Conservation (phyloP, 2,113 vertebrate species). For the Caretta caretta region DNA sequence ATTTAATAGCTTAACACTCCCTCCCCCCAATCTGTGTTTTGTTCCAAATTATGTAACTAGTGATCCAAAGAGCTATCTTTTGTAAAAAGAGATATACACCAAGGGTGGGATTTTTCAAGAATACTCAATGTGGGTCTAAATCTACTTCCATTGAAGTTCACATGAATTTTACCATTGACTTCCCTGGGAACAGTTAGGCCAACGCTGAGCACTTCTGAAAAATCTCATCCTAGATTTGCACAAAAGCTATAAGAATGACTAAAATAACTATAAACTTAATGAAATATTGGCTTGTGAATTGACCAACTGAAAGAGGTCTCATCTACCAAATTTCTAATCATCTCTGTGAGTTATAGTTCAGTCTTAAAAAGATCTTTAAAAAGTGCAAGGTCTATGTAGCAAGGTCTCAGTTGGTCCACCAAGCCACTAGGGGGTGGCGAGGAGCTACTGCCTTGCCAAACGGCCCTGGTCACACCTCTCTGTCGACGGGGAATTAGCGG, state of each 20-base stretch:
- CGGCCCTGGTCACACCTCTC: too few relatives aligned
- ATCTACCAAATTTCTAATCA: not conserved
- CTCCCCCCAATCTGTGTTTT: not conserved
- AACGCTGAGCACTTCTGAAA: not conserved
- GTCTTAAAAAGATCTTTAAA: not conserved
- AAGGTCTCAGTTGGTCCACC: too few relatives aligned
- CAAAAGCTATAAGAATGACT: not conserved
- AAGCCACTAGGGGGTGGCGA: too few relatives aligned
- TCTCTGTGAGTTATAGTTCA: not conserved
- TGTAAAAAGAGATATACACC: not conserved
- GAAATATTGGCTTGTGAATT: not conserved
- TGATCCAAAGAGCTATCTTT: not conserved
- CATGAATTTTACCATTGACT: not conserved
- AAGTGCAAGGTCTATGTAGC: not conserved
- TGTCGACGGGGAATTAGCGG: too few relatives aligned
- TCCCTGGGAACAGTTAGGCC: not conserved
- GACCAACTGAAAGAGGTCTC: not conserved
- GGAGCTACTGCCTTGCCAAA: too few relatives aligned
- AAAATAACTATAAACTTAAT: not conserved
- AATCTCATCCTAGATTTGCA: not conserved
- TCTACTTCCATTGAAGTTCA: rapidly evolving
- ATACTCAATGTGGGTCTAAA: not conserved
- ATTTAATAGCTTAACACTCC: not conserved
- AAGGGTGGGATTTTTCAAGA: not conserved
- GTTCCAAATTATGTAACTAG: not conserved